Evolutionary conservation across 2,888 invertebrate genomes (phyloP), one percentile per base, ranked within the genome.

Genomic region (Eutolmus rufibarbis): DNA sequence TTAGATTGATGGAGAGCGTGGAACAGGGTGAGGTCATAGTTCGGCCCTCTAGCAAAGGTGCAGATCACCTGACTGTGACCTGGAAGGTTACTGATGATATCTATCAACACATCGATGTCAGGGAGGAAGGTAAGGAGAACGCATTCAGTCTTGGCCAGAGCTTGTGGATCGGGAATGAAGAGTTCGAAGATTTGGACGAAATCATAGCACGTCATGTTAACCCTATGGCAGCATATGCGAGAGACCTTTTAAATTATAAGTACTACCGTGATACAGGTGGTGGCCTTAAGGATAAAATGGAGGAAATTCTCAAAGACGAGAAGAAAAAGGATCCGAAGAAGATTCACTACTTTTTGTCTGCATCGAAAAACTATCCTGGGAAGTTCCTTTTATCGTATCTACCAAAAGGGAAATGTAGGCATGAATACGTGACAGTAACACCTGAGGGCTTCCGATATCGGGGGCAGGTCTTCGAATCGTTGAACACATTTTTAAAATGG

Each of bases 161-260:
- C 5, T 94, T 99, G 14, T 96, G 96, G 95, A 99, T 99, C 90
- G 96, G 96, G 51, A 95, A 95, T 88, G 97, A 98, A 90, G 98
- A 98, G 91, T 99, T 98, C 92, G 99, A 99, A 93, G 99, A 99
- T 93, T 93, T 99, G 46, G 99, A 99, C 92, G 99, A 99, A 95
- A 99, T 99, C 88, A 97, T 99, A 87, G 99, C 99, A 0, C 95
- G 99, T 14, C 95, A 98, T 93, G 96, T 99, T 5, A 98, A 97
- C 88, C 99, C 99, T 0, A 98, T 99, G 98, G 98, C 99, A 0
- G 95, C 96, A 0, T 96, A 96, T 91, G 98, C 97, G 0, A 94
- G 98, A 2, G 99, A 99, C 91, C 94, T 99, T 57, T 93, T 98
- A 85, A 95, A 96, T 66, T 98, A 98, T 93, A 98, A 98, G 91